Evolutionary conservation across 2,797 vertebrate species (phyloP).

Genomic region (Miopithecus talapoin): DNA sequence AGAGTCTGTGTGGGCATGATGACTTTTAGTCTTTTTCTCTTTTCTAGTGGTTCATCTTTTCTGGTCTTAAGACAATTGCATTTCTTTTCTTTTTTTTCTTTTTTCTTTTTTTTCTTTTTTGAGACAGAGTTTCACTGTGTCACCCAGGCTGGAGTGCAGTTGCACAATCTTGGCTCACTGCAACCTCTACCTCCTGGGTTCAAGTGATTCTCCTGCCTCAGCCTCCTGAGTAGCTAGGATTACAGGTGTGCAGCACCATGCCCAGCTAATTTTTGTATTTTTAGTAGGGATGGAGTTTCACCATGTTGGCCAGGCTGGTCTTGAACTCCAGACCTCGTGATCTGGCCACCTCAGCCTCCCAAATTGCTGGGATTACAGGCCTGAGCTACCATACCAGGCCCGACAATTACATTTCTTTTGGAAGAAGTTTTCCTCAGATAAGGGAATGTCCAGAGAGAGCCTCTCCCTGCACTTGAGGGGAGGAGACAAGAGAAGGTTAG

Average conservation of each 20-base stretch:
- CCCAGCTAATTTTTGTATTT: neutral
- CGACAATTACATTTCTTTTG: neutral
- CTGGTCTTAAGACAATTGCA: neutral
- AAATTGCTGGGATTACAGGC: neutral
- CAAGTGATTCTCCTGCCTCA: neutral
- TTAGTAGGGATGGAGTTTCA: neutral
- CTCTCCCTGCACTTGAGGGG: neutral
- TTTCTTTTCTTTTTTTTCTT: neutral
- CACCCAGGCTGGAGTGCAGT: neutral
- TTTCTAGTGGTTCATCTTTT: neutral
- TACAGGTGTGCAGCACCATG: neutral
- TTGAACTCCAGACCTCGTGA: neutral
- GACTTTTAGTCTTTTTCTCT: neutral
- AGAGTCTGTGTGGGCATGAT: neutral
- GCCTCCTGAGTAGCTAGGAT: neutral
- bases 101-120: neutral
- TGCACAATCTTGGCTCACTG: neutral
- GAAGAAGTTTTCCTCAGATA: neutral
- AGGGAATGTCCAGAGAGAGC: neutral
- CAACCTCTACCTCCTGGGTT: neutral
- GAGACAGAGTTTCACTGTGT: neutral
- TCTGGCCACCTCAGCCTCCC: neutral
- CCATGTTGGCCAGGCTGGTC: neutral
- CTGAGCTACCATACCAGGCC: neutral
- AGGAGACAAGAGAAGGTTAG: neutral